Evolutionary conservation across 2,888 invertebrate genomes (phyloP), one percentile per base, ranked within the genome.

Genomic region (Arctia plantaginis): DNA sequence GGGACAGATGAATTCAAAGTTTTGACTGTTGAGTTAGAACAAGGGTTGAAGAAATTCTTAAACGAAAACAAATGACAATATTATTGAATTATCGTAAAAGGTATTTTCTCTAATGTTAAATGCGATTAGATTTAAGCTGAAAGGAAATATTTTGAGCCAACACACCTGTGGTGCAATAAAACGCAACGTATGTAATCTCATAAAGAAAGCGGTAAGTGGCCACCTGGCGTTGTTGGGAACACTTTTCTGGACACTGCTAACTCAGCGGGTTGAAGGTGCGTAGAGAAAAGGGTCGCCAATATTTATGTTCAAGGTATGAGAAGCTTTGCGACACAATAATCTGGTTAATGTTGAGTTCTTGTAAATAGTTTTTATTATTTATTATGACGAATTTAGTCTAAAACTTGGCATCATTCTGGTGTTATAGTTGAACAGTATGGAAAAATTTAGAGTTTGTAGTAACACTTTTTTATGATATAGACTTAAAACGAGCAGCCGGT

Each of bases 151-250:
- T 18, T 27, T 13, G 18, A 62, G n/a, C 41, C 15, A 62, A 41
- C 68, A 66, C 72, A 68, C 27, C 55, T 59, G 65, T 55, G 7
- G 35, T 10, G 69, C 73, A 69, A 73, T 73, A 73, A 69, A 69
- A 66, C n/a, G 41, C 41, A 41, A 66, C 39, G 65, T 30, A 59
- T 66, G 68, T 73, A 66, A 66, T 69, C 65, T 69, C 65, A n/a
- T 73, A 73, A 73, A 55, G 65, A 65, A 41, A 66, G 55, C 41
- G 66, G 59, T 69, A 69, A 73, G 69, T 66, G 51, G 73, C 73
- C 66, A 73, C 73, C 73, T 66, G 69, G 69, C 55, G 23, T 55
- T 23, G 15, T n/a, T 7, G 41, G 55, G 44, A 55, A 41, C n/a
- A 73, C 51, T 69, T 59, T 55, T 41, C 51, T 30, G 8, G 41